A percentile compares a stretch with the other conserved stretches of the same genome.
Evolutionary conservation across 2,113 vertebrate genomes (phyloP).

Genomic region (Patagioenas fasciata): DNA sequence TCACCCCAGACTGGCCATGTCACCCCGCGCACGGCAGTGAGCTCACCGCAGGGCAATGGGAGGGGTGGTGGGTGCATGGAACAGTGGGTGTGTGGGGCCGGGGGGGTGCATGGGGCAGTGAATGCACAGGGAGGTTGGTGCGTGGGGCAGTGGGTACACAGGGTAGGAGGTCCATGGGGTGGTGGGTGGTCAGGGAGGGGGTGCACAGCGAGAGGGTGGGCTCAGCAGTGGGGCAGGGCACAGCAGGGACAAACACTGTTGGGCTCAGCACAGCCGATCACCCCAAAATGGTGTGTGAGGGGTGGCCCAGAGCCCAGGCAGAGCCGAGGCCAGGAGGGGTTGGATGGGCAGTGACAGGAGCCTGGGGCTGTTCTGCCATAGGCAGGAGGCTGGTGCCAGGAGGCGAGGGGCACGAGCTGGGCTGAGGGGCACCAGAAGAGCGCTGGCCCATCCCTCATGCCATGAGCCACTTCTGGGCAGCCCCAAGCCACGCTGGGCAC

Average conservation of each 20-base stretch:
- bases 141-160: background rate
- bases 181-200: no score
- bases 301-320: background rate
- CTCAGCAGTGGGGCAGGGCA: background rate
- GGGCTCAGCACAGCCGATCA: background rate
- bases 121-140: background rate
- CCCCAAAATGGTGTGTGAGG: rapidly evolving
- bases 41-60: background rate
- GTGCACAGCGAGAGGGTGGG: background rate
- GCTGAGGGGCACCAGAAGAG: background rate
- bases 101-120: no score
- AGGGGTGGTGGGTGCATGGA: background rate
- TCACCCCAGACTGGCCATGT: background rate
- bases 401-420: rapidly evolving
- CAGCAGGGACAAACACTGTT: rapidly evolving
- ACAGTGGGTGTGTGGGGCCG: background rate
- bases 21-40: background rate
- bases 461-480: background rate
- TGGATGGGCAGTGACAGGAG: rapidly evolving
- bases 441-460: rapidly evolving
- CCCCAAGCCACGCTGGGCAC: background rate
- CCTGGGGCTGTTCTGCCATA: rapidly evolving
- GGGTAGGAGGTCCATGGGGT: background rate
- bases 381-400: background rate
- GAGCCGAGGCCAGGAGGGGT: no score